Conservation (phyloP, 2,888 invertebrate genomes). For the Eupithecia tripunctaria region DNA sequence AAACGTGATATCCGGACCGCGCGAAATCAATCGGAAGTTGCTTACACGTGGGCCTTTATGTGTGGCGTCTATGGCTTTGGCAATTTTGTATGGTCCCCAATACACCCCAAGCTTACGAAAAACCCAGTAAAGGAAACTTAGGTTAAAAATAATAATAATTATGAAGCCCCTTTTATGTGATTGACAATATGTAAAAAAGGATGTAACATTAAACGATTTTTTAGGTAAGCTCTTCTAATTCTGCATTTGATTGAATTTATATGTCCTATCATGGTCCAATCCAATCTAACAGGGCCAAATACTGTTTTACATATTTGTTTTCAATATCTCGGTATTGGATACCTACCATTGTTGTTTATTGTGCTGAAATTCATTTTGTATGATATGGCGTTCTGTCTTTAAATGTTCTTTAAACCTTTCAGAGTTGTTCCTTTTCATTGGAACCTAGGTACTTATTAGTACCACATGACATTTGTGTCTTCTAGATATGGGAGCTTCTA, state of each 20-base stretch:
- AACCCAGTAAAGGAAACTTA: not conserved
- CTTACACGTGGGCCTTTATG: conserved; percentile 44
- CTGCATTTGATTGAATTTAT: not conserved
- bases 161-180: not conserved
- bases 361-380: not conserved
- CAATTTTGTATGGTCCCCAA: not conserved
- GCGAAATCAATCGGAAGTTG: conserved; percentile 65
- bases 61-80: not conserved
- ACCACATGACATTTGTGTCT: not conserved
- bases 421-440: not conserved
- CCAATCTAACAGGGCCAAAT: not conserved
- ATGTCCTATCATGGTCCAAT: no score
- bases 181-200: not conserved
- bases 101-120: not conserved
- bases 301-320: not conserved
- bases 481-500: not conserved
- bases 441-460: not conserved
- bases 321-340: not conserved
- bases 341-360: not conserved
- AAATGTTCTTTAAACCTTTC: not conserved
- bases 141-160: not conserved
- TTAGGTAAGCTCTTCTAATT: not conserved
- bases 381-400: not conserved
- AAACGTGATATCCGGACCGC: conserved; percentile 73
- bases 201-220: not conserved